phyloP scores from a whole-genome alignment of 2,888 invertebrate genomes.

The Smittia aterrima region DNA sequence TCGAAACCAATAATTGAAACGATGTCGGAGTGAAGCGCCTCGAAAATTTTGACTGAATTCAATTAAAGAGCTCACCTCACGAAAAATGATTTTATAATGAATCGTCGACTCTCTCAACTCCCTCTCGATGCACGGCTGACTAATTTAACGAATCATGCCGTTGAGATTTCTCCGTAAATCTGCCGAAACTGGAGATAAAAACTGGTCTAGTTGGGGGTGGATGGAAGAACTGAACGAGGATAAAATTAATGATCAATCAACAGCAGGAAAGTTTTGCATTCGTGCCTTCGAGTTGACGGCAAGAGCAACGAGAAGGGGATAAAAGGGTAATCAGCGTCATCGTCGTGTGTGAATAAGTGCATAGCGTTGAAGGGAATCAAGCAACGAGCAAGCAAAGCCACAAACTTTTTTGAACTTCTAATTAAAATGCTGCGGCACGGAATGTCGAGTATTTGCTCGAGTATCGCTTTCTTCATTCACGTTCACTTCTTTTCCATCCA shows the following conservation, averaged over 20 bases:
- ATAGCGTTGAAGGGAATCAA: neutral
- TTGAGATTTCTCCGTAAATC: neutral
- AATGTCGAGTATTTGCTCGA: slow-evolving; percentile 36
- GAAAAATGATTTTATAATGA: slow-evolving; percentile 8
- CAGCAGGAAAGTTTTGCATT: slow-evolving; percentile 2
- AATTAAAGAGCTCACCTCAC: slow-evolving; percentile 13
- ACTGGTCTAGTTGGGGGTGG: neutral
- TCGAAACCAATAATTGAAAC: slow-evolving; percentile 14
- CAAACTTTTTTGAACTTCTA: slow-evolving; percentile 30
- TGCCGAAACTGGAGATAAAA: neutral
- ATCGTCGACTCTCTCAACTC: neutral
- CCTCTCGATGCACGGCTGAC: neutral
- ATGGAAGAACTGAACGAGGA: neutral
- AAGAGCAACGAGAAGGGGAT: neutral
- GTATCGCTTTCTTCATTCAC: slow-evolving; percentile 9
- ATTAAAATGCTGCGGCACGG: slow-evolving; percentile 41
- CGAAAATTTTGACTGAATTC: neutral
- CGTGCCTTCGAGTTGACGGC: neutral
- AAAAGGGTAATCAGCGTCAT: slow-evolving; percentile 21
- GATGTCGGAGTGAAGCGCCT: neutral
- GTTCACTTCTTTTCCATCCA: neutral
- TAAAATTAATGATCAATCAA: slow-evolving; percentile 41
- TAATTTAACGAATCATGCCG: slow-evolving; percentile 16
- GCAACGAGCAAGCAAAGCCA: slow-evolving; percentile 22
- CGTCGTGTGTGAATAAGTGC: slow-evolving; percentile 33